phyloP scores from a whole-genome alignment of 2,797 vertebrate species.

The Crenichthys baileyi region DNA sequence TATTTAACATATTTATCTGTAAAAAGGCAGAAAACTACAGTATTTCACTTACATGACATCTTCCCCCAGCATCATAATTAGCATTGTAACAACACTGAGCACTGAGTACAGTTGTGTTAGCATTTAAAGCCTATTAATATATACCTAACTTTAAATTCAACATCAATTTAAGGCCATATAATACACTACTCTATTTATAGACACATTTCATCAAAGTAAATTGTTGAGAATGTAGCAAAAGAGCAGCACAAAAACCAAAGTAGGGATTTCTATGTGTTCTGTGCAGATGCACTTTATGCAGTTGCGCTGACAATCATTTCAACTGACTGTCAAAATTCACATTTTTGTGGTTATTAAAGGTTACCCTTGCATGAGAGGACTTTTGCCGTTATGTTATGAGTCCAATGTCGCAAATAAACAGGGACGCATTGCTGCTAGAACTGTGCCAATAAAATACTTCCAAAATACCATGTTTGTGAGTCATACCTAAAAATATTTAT shows the following conservation, averaged over 20 bases:
- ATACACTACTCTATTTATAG: constrained; percentile 66
- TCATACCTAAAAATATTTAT: constrained; percentile 6
- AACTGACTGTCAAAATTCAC: constrained; percentile 35
- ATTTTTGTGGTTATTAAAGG: constrained; percentile 31
- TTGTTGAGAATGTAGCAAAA: constrained; percentile 66
- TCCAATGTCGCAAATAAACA: constrained; percentile 56
- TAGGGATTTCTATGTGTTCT: constrained; percentile 37
- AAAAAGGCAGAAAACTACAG: constrained; percentile 56
- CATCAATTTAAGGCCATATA: constrained; percentile 32
- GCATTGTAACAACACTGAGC: constrained; percentile 61
- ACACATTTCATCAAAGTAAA: constrained; percentile 51
- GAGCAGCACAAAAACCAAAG: constrained; percentile 25
- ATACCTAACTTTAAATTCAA: constrained; percentile 43
- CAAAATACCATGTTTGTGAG: constrained; percentile 34
- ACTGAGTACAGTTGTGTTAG: constrained; percentile 66
- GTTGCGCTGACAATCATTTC: constrained; percentile 65
- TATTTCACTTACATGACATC: constrained; percentile 38
- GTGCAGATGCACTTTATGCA: constrained; percentile 70
- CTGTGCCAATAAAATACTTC: constrained; percentile 76
- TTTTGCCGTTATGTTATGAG: constrained; percentile 32
- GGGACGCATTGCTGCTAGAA: constrained; percentile 77
- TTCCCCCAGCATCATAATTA: constrained; percentile 44
- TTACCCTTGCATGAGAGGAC: constrained; percentile 21
- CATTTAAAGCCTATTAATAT: constrained; percentile 39
- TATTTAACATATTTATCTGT: constrained; percentile 81